Percentiles rank a stretch among this genome's conserved stretches.
Evolutionary conservation across 2,113 vertebrate species (phyloP).

Genomic region (Gambusia affinis): DNA sequence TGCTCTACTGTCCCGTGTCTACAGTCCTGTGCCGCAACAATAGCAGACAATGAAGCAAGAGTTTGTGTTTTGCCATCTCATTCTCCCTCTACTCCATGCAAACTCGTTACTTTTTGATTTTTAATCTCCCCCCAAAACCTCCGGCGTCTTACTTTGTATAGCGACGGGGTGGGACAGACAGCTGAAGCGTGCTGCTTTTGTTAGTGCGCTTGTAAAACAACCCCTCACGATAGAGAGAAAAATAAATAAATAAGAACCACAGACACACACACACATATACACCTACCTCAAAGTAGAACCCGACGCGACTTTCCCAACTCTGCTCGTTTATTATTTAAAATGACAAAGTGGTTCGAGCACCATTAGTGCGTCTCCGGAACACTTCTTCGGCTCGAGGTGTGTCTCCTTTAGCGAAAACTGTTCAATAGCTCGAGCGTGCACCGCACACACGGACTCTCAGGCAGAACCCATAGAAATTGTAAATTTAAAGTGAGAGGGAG

Average conservation of each 20-base stretch:
- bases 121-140: not conserved
- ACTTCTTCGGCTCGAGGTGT: constrained; percentile 71
- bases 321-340: constrained; percentile 56
- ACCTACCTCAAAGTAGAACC: constrained; percentile 76
- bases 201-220: constrained; percentile 58
- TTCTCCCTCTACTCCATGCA: not conserved
- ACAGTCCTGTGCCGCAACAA: constrained; percentile 68
- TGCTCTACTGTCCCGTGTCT: constrained; percentile 61
- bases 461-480: constrained; percentile 77
- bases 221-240: not conserved
- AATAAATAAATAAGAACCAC: not conserved
- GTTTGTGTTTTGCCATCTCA: constrained; percentile 63
- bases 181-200: constrained; percentile 65
- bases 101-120: constrained; percentile 24
- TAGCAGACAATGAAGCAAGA: constrained; percentile 73
- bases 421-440: constrained; percentile 45
- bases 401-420: constrained; percentile 69
- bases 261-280: not conserved
- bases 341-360: constrained; percentile 54
- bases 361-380: constrained; percentile 52
- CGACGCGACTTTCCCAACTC: constrained; percentile 65
- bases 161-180: not conserved
- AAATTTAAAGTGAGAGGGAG: constrained; percentile 72
- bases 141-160: not conserved
- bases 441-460: constrained; percentile 42